Evolutionary conservation across 2,888 invertebrate species (phyloP).

Genomic region (Netelia fuscicornis): DNA sequence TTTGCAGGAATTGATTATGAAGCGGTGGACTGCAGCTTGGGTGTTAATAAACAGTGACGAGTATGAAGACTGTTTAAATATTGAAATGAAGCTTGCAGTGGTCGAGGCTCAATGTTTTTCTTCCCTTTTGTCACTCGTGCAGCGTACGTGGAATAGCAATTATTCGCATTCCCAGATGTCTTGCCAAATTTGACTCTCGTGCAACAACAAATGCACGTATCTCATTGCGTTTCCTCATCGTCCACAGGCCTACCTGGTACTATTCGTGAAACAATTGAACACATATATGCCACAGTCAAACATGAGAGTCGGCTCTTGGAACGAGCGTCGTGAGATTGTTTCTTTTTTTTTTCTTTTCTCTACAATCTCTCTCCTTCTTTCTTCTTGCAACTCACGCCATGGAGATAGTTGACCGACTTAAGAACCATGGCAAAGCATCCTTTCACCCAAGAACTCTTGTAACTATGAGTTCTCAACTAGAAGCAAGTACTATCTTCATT

Average conservation of each 20-base stretch:
- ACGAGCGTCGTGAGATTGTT: conserved; percentile 10
- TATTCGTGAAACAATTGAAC: conserved; percentile 12
- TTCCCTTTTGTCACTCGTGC: conserved; percentile 31
- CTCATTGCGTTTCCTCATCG: neutral
- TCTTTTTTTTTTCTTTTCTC: conserved; percentile 24
- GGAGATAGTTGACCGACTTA: conserved; percentile 68
- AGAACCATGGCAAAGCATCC: conserved; percentile 59
- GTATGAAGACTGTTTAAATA: conserved; percentile 40
- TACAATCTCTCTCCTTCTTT: conserved; percentile 10
- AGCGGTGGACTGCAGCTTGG: too few species aligned
- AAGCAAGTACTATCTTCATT: neutral
- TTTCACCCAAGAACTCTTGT: conserved; percentile 58
- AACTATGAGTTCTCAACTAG: conserved; percentile 5
- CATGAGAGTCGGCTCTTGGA: too few species aligned
- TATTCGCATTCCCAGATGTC: conserved; percentile 39
- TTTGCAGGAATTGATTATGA: too few species aligned
- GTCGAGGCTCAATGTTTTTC: neutral
- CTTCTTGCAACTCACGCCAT: neutral
- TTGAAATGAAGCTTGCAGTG: conserved; percentile 53
- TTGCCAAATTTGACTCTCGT: conserved; percentile 27
- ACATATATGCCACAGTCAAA: too few species aligned
- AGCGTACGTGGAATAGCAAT: conserved; percentile 50
- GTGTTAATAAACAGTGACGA: conserved; percentile 16
- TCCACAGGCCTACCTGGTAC: neutral
- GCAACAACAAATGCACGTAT: conserved; percentile 24